phyloP scores from a whole-genome alignment of 2,113 vertebrate species.

The Rhea americana region DNA sequence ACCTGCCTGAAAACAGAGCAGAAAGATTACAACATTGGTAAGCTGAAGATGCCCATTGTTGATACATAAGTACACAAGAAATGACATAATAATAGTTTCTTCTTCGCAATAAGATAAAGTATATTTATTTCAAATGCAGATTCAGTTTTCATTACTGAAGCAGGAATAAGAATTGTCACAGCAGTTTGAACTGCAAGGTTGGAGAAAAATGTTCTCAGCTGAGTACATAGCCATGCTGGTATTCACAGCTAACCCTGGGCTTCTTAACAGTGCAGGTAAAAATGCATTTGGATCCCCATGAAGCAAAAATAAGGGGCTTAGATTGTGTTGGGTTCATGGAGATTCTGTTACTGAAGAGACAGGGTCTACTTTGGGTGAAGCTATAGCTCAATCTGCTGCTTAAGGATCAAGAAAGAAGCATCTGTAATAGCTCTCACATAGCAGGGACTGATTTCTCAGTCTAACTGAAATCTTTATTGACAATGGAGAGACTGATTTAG shows the following conservation, averaged over 20 bases:
- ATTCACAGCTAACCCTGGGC: not conserved
- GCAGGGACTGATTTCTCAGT: not conserved
- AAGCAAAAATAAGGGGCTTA: not conserved
- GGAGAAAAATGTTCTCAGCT: not conserved
- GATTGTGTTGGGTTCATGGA: not conserved
- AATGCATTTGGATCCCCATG: not conserved
- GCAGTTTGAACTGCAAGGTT: not conserved
- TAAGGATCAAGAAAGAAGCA: not conserved
- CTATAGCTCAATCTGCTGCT: not conserved
- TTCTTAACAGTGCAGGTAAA: not conserved
- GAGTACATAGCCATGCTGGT: not conserved
- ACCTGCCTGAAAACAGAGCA: not conserved
- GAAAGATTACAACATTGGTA: not conserved
- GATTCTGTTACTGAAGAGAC: not conserved
- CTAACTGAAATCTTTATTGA: not conserved
- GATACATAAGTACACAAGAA: not conserved
- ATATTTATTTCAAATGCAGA: not conserved
- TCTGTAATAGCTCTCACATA: not conserved
- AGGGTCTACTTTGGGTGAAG: rapidly evolving
- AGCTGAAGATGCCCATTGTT: not conserved
- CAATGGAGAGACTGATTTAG: not conserved
- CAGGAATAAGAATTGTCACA: not conserved
- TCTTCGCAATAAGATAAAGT: not conserved
- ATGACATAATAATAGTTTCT: not conserved
- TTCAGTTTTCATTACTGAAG: not conserved